Base-by-base conservation (phyloP, 2,797 vertebrate species). In the Simalia tracyae region DNA sequence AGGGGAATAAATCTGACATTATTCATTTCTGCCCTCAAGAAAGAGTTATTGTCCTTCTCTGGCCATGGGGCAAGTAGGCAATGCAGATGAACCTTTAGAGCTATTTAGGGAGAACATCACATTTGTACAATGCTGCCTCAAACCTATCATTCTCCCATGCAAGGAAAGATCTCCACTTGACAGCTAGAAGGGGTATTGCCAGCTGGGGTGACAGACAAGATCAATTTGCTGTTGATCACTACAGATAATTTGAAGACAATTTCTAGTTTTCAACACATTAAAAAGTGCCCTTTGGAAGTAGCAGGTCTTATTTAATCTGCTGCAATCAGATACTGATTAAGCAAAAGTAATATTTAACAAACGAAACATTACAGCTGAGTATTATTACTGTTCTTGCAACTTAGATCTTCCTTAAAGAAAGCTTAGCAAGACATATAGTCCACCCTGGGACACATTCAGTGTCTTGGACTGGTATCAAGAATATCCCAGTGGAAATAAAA, bases 301-400 rank as follows among this genome's bases (percentile, higher is more conserved):
- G 61, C 46, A 59, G 12, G 31, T 91, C 89, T 31, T 46, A 0
- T 68, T 94, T 91, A 15, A 46, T 93, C 84, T 89, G 42, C 84
- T 89, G 0, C n/a, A 88, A 87, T 86, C 10, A 24, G 11, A 28
- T 93, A n/a, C 46, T 90, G 64, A 66, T 8, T 56, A 92, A 93
- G 4, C 1, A 31, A 6, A 28, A 94, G 15, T n/a, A 84, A 60
- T 92, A 91, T 93, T 89, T 90, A 68, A 84, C 7, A 88, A 42
- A 5, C 4, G 3, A 92, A 84, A 19, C 2, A 22, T 46, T 89
- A 2, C 0, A 56, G 22, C 8, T 90, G 5, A 68, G 22, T 2
- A 0, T 89, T 92, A 50, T 64, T 88, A 5, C 2, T 57, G 10
- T 0, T 91, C 31, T 50, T 57, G n/a, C 0, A 56, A 8, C 31